These are phyloP conservation scores for Mormyrus iriodes DNA, from an alignment of 2,113 vertebrate genomes.

Conservation along the genomic window DNA sequence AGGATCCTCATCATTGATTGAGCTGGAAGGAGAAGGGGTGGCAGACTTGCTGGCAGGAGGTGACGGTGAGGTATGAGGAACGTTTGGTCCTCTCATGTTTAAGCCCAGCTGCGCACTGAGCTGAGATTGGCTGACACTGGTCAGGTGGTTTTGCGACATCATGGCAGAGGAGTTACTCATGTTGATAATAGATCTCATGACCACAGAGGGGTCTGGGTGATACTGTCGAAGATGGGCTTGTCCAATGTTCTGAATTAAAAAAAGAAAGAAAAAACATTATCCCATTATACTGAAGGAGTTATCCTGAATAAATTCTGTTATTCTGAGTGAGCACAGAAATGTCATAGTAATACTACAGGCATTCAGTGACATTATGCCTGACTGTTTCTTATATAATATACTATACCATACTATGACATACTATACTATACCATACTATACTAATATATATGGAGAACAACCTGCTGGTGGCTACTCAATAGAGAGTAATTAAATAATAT, in stretches of 20 bases:
- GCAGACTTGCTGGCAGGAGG: slow-evolving; percentile 96
- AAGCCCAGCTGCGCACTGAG: slow-evolving; percentile 86
- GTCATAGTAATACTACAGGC: background rate
- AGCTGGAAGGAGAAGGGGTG: slow-evolving; percentile 95
- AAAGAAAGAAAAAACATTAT: slow-evolving; percentile 25
- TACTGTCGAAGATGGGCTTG: slow-evolving; percentile 80
- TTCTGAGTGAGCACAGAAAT: background rate
- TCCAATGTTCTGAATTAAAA: slow-evolving; percentile 66
- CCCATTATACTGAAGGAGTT: background rate
- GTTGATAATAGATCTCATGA: slow-evolving; percentile 91
- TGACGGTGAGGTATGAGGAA: slow-evolving; percentile 90
- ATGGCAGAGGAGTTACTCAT: slow-evolving; percentile 84
- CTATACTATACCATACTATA: too few relatives aligned
- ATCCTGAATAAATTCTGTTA: background rate
- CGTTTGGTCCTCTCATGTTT: slow-evolving; percentile 76
- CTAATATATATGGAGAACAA: background rate
- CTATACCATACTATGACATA: background rate
- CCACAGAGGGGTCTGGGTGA: slow-evolving; percentile 80
- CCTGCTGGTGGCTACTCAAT: background rate
- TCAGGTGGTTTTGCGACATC: slow-evolving; percentile 83
- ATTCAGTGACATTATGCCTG: background rate
- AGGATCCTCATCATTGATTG: slow-evolving; percentile 92
- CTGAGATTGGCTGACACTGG: slow-evolving; percentile 96
- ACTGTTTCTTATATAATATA: background rate
- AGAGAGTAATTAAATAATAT: background rate